Percentiles rank a stretch among this genome's conserved stretches.
phyloP scores from a whole-genome alignment of 1,140 invertebrate genomes.

The Vanessa tameamea region DNA sequence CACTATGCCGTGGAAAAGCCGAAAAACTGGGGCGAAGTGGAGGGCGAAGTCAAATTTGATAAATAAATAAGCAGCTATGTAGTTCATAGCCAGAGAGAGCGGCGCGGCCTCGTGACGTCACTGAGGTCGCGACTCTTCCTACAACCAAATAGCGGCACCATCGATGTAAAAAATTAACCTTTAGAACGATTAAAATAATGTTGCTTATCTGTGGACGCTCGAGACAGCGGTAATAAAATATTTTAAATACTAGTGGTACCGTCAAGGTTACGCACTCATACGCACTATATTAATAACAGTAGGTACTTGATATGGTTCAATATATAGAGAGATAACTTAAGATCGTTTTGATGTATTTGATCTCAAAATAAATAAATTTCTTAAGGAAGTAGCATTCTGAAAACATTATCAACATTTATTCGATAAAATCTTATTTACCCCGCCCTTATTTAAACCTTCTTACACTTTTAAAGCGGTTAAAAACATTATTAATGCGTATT shows the following conservation, averaged over 20 bases:
- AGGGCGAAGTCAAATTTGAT: constrained; percentile 40
- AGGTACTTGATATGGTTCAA: neutral
- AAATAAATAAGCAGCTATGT: constrained; percentile 52
- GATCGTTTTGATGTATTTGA: no score
- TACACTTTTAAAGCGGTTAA: no score
- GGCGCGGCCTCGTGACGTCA: constrained; percentile 72
- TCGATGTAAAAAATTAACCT: constrained; percentile 28
- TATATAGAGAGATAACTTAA: no score
- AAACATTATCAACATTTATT: no score
- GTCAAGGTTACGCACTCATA: neutral
- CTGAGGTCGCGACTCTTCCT: constrained; percentile 65
- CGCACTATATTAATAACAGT: neutral
- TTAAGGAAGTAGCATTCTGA: no score
- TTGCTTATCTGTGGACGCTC: constrained; percentile 1
- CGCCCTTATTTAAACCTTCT: no score
- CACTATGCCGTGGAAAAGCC: constrained; percentile 32
- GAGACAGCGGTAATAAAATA: constrained; percentile 1
- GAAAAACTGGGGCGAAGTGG: constrained; percentile 45
- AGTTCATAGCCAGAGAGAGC: constrained; percentile 57
- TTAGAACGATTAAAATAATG: constrained; percentile 11
- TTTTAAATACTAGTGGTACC: neutral
- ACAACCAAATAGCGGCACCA: constrained; percentile 39
- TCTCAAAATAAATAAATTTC: no score
- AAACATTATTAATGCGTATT: no score
- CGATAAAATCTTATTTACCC: no score